A percentile compares a stretch with the other conserved stretches of the same genome.
Conservation (phyloP, 2,888 invertebrate genomes). For the Ornithoptera alexandrae region DNA sequence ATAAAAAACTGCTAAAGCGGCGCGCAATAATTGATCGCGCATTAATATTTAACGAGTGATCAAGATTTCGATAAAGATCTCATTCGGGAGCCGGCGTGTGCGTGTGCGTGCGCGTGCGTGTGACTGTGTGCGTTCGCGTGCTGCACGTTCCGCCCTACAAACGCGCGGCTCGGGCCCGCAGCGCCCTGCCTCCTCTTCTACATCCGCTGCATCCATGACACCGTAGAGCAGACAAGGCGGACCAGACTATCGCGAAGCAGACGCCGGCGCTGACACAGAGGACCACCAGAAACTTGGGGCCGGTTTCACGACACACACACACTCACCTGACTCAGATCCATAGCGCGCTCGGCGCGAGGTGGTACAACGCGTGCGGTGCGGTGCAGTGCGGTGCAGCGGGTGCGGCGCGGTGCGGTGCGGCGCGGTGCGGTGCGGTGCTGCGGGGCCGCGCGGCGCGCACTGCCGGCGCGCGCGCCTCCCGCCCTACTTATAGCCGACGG, state of each 20-base stretch:
- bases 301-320: too few species aligned
- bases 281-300: neutral
- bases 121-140: too few species aligned
- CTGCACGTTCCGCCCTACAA: too few species aligned
- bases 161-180: too few species aligned
- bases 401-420: neutral
- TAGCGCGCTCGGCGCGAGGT: conserved; percentile 27
- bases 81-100: conserved; percentile 2
- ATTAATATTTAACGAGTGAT: conserved; percentile 21
- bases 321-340: conserved; percentile 60
- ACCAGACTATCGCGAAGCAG: too few species aligned
- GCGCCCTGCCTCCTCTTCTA: too few species aligned
- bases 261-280: neutral
- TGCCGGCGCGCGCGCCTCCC: conserved; percentile 12
- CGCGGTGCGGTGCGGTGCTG: neutral
- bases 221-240: too few species aligned
- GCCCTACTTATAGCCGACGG: neutral
- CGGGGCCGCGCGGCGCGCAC: conserved; percentile 9
- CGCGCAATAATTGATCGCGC: conserved; percentile 26
- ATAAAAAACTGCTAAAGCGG: conserved; percentile 15
- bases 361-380: neutral
- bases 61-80: conserved; percentile 27
- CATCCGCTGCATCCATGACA: too few species aligned
- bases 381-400: neutral
- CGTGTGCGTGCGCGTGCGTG: neutral